Percentiles rank a stretch among this genome's conserved stretches.
Evolutionary conservation across 2,888 invertebrate species (phyloP).

Genomic region (Dilophus febrilis): DNA sequence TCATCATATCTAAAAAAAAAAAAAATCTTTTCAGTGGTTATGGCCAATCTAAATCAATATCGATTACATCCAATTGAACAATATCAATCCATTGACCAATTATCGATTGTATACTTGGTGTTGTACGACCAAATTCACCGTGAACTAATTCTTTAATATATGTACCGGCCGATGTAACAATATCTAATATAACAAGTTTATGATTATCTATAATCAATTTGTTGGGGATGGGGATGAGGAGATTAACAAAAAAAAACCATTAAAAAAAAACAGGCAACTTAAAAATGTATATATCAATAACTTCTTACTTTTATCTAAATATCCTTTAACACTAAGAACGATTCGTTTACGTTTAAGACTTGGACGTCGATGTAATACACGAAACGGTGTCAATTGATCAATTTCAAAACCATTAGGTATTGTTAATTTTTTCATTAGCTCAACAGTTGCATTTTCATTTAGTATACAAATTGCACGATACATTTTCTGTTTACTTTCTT

Average conservation of each 20-base stretch:
- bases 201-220: constrained; percentile 16
- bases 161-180: constrained; percentile 80
- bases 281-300: constrained; percentile 4
- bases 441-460: constrained; percentile 29
- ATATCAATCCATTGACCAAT: constrained; percentile 63
- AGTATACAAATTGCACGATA: constrained; percentile 65
- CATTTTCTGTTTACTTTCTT: constrained; percentile 71
- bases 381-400: constrained; percentile 71
- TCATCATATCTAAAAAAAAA: too few relatives aligned
- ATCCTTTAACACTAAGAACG: constrained; percentile 47
- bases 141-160: constrained; percentile 97
- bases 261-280: background rate
- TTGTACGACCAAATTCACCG: constrained; percentile 68
- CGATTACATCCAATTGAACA: constrained; percentile 75
- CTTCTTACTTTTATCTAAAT: constrained; percentile 29
- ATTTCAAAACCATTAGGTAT: constrained; percentile 34
- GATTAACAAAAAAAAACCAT: background rate
- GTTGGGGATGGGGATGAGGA: constrained; percentile 2
- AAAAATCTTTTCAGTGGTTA: too few relatives aligned
- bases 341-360: constrained; percentile 47
- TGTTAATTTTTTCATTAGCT: constrained; percentile 35
- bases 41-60: constrained; percentile 64
- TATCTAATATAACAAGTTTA: constrained; percentile 38
- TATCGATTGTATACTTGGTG: constrained; percentile 54
- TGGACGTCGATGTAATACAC: constrained; percentile 77